Evolutionary conservation across 2,113 vertebrate species (phyloP).

Genomic region (Saguinus imperator): DNA sequence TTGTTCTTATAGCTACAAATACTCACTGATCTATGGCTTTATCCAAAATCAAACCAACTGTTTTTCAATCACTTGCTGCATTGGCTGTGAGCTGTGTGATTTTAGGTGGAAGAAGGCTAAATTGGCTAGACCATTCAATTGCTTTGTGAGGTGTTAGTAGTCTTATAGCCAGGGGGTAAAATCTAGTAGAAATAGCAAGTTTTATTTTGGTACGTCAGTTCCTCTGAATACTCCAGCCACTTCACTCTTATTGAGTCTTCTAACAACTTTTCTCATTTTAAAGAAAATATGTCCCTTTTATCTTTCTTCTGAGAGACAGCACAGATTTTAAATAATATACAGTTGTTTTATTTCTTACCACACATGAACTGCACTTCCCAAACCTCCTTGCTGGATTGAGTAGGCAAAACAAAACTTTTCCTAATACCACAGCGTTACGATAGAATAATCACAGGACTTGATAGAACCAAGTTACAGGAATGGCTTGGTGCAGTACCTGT

Average conservation of each 20-base stretch:
- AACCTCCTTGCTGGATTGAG: neutral
- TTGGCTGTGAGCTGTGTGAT: neutral
- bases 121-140: neutral
- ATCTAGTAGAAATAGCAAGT: neutral
- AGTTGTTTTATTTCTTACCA: neutral
- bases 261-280: slow-evolving; percentile 2
- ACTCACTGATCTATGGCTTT: neutral
- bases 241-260: neutral
- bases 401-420: neutral
- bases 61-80: neutral
- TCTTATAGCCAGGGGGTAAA: neutral
- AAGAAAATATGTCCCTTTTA: slow-evolving; percentile 17
- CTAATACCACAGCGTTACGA: rapidly evolving
- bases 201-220: neutral
- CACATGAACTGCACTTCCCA: neutral
- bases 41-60: neutral
- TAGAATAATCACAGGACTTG: neutral
- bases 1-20: neutral
- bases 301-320: slow-evolving; percentile 36
- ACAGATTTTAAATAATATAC: neutral
- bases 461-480: rapidly evolving
- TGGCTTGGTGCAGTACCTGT: neutral
- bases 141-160: neutral
- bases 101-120: neutral
- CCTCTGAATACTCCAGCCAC: neutral